These are phyloP conservation scores for Cardiocondyla obscurior DNA, from an alignment of 1,140 invertebrate genomes.

Conservation along the genomic window DNA sequence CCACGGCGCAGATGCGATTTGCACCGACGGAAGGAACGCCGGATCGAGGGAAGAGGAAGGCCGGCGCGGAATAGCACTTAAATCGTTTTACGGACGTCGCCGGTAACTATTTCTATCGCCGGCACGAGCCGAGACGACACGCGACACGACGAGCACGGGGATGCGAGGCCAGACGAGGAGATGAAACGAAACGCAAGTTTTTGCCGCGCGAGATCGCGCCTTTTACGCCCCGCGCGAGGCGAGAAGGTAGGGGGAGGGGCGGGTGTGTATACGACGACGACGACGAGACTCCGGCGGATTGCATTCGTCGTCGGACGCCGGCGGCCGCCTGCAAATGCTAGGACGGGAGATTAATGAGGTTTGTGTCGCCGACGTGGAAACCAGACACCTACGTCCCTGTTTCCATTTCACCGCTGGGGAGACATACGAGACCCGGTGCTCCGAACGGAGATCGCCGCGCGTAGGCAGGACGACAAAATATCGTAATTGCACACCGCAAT, in stretches of 20 bases:
- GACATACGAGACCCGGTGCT: neutral
- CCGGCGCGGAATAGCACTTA: slow-evolving; percentile 47
- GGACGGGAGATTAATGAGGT: slow-evolving; percentile 53
- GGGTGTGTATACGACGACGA: neutral
- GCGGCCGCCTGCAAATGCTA: slow-evolving; percentile 10
- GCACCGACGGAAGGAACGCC: slow-evolving; percentile 25
- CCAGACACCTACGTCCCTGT: slow-evolving; percentile 60
- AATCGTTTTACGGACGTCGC: slow-evolving; percentile 56
- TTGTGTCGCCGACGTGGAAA: slow-evolving; percentile 50
- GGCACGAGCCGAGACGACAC: slow-evolving; percentile 38
- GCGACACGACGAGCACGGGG: neutral
- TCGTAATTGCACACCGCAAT: slow-evolving; percentile 49
- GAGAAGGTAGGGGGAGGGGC: neutral
- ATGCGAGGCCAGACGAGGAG: neutral
- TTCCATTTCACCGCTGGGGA: slow-evolving; percentile 49
- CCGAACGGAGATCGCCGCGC: slow-evolving; percentile 13
- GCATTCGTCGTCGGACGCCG: slow-evolving; percentile 24
- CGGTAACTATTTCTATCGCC: slow-evolving; percentile 54
- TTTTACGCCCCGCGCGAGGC: slow-evolving; percentile 46
- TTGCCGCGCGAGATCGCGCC: slow-evolving; percentile 47
- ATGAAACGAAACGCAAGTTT: slow-evolving; percentile 35
- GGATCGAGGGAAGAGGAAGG: slow-evolving; percentile 10
- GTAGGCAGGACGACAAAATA: slow-evolving; percentile 53
- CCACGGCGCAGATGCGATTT: slow-evolving; percentile 15
- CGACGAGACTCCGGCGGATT: neutral